Evolutionary conservation across 1,140 invertebrate species (phyloP).

Genomic region (Drosophila melanica): DNA sequence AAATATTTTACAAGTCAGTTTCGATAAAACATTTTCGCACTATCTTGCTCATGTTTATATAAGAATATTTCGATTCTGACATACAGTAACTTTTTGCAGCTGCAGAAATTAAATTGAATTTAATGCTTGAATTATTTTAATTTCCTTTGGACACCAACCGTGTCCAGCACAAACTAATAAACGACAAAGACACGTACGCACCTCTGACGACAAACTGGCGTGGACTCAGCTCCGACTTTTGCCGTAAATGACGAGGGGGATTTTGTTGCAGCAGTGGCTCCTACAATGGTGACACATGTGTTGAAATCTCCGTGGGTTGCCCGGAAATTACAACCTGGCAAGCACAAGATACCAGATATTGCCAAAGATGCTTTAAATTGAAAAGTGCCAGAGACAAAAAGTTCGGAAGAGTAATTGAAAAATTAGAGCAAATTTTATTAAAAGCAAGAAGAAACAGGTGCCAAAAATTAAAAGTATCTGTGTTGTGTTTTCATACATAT

Average conservation of each 20-base stretch:
- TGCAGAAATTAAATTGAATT: conserved; percentile 68
- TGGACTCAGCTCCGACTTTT: conserved; percentile 2
- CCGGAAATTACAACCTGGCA: conserved; percentile 37
- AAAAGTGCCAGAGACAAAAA: background rate
- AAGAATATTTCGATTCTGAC: conserved; percentile 6
- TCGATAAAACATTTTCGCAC: background rate
- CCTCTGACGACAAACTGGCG: conserved; percentile 31
- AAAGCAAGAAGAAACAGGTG: too few species aligned
- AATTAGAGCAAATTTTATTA: too few species aligned
- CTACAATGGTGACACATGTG: conserved; percentile 49
- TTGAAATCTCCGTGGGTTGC: conserved; percentile 28
- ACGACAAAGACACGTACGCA: conserved; percentile 31
- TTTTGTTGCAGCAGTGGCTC: conserved; percentile 11
- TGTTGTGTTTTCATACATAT: too few species aligned
- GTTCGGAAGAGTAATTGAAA: too few species aligned
- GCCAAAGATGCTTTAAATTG: background rate
- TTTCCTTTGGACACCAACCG: conserved; percentile 66
- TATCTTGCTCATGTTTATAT: background rate
- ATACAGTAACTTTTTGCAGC: conserved; percentile 14
- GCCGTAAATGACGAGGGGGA: background rate
- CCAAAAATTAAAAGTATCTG: too few species aligned
- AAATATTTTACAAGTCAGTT: background rate
- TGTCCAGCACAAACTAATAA: conserved; percentile 54
- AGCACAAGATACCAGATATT: background rate
- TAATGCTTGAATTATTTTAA: conserved; percentile 73